These are phyloP conservation scores for Peromyscus maniculatus DNA, from an alignment of 2,113 vertebrate genomes.

Conservation along the genomic window DNA sequence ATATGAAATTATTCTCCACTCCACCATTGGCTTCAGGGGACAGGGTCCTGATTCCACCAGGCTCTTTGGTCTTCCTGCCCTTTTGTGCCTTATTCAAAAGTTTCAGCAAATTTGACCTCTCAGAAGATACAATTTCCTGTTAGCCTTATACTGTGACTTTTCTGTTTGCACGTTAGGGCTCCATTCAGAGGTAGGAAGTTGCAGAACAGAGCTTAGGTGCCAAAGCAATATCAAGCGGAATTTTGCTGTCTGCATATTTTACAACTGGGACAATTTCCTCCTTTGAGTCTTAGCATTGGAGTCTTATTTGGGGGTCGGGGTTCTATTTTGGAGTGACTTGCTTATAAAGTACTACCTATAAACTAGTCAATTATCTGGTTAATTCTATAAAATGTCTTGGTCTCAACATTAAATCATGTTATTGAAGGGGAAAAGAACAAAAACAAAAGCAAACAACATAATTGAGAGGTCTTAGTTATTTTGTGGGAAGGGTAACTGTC, in stretches of 20 bases:
- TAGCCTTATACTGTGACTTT: constrained; percentile 35
- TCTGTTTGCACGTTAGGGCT: constrained; percentile 48
- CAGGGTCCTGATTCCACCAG: constrained; percentile 71
- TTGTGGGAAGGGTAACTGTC: neutral
- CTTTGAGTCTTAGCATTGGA: neutral
- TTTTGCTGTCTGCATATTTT: neutral
- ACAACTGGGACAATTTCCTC: neutral
- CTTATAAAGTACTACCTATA: neutral
- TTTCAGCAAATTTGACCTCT: constrained; percentile 74
- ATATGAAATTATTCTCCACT: constrained; percentile 82
- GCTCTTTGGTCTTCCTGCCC: constrained; percentile 71
- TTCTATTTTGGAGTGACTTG: neutral
- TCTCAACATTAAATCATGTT: neutral
- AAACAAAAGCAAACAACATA: neutral
- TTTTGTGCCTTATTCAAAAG: constrained; percentile 79
- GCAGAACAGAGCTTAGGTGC: neutral
- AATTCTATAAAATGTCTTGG: constrained; percentile 52
- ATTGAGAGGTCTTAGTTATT: neutral
- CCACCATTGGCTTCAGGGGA: constrained; percentile 81
- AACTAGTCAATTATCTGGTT: neutral
- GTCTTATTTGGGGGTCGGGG: neutral
- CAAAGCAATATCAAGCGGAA: neutral
- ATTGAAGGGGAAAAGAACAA: neutral
- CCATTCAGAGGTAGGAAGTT: neutral
- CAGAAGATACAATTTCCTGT: constrained; percentile 77